Evolutionary conservation across 1,140 invertebrate species (phyloP).

Genomic region (Drosophila chauvacae): DNA sequence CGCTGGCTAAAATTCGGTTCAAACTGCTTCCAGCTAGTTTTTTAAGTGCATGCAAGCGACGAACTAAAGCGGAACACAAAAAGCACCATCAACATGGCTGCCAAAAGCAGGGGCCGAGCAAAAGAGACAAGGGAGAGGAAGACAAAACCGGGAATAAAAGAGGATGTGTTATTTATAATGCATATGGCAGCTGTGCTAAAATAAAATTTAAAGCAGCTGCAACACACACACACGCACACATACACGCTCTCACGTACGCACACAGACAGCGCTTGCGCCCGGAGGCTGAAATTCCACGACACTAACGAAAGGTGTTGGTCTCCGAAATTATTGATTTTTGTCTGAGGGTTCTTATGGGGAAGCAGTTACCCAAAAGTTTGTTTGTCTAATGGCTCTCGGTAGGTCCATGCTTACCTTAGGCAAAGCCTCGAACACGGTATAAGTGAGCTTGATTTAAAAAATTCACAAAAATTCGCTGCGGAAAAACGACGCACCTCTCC

Average conservation of each 20-base stretch:
- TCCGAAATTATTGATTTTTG: slow-evolving; percentile 34
- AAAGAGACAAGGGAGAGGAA: slow-evolving; percentile 2
- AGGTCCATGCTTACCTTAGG: slow-evolving; percentile 19
- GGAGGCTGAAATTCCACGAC: slow-evolving; percentile 55
- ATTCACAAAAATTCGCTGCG: slow-evolving; percentile 1
- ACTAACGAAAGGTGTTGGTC: slow-evolving; percentile 32
- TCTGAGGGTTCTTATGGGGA: too few relatives aligned
- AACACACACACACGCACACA: slow-evolving; percentile 7
- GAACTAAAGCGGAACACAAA: slow-evolving; percentile 34
- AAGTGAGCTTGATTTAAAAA: background rate
- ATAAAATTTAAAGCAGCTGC: slow-evolving; percentile 67
- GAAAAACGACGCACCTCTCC: slow-evolving; percentile 33
- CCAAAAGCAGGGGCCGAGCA: slow-evolving; percentile 10
- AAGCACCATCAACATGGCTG: slow-evolving; percentile 47
- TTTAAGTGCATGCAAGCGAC: slow-evolving; percentile 47
- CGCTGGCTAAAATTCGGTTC: slow-evolving; percentile 53
- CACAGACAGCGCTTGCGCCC: slow-evolving; percentile 47
- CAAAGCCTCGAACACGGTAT: background rate
- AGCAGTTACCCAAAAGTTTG: background rate
- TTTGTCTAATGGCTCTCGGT: background rate
- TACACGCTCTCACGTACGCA: background rate
- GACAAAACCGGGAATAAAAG: slow-evolving; percentile 44
- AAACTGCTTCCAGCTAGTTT: slow-evolving; percentile 72
- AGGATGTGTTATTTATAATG: slow-evolving; percentile 66
- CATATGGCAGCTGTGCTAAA: slow-evolving; percentile 61